Evolutionary conservation across 1,140 invertebrate genomes (phyloP).

Genomic region (Drosophila pachea): DNA sequence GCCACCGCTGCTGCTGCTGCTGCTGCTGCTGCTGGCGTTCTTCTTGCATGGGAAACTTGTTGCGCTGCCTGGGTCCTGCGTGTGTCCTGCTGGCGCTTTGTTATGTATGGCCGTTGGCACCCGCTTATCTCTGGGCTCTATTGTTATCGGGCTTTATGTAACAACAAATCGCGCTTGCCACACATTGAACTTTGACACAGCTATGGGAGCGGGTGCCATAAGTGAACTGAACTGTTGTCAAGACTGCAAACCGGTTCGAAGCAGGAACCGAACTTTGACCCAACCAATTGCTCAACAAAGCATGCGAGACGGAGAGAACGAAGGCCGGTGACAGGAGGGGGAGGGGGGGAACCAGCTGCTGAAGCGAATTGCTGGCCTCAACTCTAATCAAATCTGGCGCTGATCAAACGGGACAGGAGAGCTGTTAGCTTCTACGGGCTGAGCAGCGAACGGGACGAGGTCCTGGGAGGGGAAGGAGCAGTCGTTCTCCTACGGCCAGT

Average conservation of each 20-base stretch:
- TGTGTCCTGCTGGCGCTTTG: background rate
- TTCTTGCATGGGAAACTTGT: constrained; percentile 43
- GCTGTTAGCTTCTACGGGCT: too few relatives aligned
- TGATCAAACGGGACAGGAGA: too few relatives aligned
- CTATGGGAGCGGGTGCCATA: background rate
- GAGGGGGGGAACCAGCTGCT: background rate
- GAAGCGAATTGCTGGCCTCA: too few relatives aligned
- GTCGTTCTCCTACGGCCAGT: too few relatives aligned
- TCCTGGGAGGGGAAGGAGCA: too few relatives aligned
- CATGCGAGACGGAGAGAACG: background rate
- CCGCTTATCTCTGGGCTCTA: constrained; percentile 12
- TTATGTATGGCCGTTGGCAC: background rate
- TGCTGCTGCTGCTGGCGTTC: constrained; percentile 3
- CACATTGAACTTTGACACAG: background rate
- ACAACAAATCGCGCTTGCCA: constrained; percentile 2
- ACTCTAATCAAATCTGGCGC: too few relatives aligned
- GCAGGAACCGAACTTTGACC: background rate
- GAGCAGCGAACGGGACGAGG: too few relatives aligned
- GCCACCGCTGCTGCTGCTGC: constrained; percentile 11
- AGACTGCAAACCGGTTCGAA: background rate
- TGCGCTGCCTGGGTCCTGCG: constrained; percentile 24
- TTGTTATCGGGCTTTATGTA: constrained; percentile 17
- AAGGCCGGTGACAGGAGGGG: background rate
- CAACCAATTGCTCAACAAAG: background rate
- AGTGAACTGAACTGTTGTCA: constrained; percentile 1